Evolutionary conservation across 1,140 invertebrate species (phyloP).

Genomic region (Spodoptera litura): DNA sequence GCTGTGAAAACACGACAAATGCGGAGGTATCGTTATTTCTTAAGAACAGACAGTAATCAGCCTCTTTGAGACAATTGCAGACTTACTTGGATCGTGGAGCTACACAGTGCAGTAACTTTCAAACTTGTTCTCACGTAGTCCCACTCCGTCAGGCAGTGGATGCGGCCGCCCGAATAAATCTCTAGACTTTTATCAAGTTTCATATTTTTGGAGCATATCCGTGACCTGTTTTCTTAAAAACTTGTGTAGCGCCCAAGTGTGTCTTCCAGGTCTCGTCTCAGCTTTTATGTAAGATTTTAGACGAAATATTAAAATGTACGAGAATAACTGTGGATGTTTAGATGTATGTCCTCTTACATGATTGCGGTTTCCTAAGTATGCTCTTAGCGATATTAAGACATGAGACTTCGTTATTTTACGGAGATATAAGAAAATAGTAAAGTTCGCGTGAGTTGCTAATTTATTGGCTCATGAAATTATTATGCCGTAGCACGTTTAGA

Average conservation of each 20-base stretch:
- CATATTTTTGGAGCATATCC: slow-evolving; percentile 46
- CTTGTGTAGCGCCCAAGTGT: neutral
- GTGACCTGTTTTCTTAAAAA: slow-evolving; percentile 43
- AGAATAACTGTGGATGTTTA: neutral
- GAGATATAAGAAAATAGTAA: no score
- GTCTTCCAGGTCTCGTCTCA: slow-evolving; percentile 18
- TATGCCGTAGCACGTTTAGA: neutral
- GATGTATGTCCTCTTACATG: neutral
- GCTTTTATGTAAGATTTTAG: slow-evolving; percentile 17
- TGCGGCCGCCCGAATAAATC: slow-evolving; percentile 6
- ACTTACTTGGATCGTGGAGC: neutral
- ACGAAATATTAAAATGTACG: slow-evolving; percentile 17
- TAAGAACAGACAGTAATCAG: neutral
- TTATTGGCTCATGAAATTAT: no score
- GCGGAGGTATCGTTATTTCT: neutral
- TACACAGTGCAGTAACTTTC: neutral
- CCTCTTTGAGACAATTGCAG: neutral
- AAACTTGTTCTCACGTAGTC: slow-evolving; percentile 18
- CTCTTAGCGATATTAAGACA: slow-evolving; percentile 4
- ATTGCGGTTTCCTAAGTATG: slow-evolving; percentile 3
- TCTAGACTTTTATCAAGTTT: slow-evolving; percentile 37
- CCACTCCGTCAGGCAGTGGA: neutral
- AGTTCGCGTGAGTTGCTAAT: no score
- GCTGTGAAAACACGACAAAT: neutral
- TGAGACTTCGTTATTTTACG: no score